Conservation (phyloP, 2,888 invertebrate species). For the Drosophila borborema region DNA sequence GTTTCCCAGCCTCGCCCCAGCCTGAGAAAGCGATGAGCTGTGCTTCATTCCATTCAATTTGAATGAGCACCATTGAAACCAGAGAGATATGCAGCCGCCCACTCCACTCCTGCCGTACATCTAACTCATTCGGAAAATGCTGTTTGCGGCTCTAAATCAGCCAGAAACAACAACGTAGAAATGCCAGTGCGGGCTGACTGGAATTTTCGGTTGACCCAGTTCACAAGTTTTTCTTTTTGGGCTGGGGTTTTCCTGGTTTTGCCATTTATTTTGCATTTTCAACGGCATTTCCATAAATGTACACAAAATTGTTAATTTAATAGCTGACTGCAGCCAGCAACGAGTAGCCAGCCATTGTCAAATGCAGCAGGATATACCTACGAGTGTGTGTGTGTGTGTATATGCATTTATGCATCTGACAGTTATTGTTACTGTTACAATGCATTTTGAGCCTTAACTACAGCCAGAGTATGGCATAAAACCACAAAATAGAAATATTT, state of each 20-base stretch:
- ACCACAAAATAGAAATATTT: neutral
- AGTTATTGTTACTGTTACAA: slow-evolving; percentile 7
- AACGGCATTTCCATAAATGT: slow-evolving; percentile 34
- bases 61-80: neutral
- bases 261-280: slow-evolving; percentile 25
- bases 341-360: neutral
- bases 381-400: neutral
- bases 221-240: slow-evolving; percentile 6
- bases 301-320: slow-evolving; percentile 38
- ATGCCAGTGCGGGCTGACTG: neutral
- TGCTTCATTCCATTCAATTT: neutral
- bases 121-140: slow-evolving; percentile 14
- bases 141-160: slow-evolving; percentile 13
- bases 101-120: neutral
- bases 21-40: neutral
- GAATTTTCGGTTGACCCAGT: slow-evolving; percentile 39
- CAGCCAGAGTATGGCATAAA: neutral
- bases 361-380: neutral
- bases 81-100: neutral
- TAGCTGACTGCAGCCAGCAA: slow-evolving; percentile 5
- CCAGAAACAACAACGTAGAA: neutral
- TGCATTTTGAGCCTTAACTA: neutral
- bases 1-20: neutral
- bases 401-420: neutral
- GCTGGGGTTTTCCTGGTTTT: slow-evolving; percentile 23